Percentiles rank a stretch among this genome's conserved stretches.
phyloP scores from a whole-genome alignment of 2,888 invertebrate genomes.

The Phengaris arion region DNA sequence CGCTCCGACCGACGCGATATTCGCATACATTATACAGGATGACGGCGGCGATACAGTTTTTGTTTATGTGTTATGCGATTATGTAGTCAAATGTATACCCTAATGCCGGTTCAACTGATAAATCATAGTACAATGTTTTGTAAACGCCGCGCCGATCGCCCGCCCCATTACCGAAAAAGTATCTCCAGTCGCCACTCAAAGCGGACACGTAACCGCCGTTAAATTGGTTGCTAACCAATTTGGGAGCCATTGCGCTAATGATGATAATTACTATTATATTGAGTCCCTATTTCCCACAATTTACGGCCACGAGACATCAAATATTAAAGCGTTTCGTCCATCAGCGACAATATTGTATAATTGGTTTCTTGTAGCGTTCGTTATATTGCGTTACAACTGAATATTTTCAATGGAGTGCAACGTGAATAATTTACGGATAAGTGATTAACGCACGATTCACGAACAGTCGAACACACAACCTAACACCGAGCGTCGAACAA shows the following conservation, averaged over 20 bases:
- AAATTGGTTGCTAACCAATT: background rate
- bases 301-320: background rate
- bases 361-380: background rate
- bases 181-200: background rate
- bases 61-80: background rate
- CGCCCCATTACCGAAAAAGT: background rate
- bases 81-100: background rate
- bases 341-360: background rate
- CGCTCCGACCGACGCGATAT: constrained; percentile 1
- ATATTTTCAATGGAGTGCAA: background rate
- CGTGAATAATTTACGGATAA: background rate
- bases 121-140: background rate
- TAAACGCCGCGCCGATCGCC: background rate
- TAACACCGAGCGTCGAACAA: constrained; percentile 1
- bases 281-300: background rate
- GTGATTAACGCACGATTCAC: background rate
- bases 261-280: constrained; percentile 8
- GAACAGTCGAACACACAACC: background rate
- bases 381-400: too few relatives aligned
- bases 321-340: background rate
- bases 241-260: background rate
- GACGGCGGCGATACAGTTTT: background rate
- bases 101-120: background rate
- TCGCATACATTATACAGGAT: constrained; percentile 10
- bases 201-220: background rate